A percentile compares a stretch with the other conserved stretches of the same genome.
These are phyloP conservation scores for Dromococcyx pavoninus DNA, from an alignment of 2,797 vertebrate genomes.

Conservation along the genomic window DNA sequence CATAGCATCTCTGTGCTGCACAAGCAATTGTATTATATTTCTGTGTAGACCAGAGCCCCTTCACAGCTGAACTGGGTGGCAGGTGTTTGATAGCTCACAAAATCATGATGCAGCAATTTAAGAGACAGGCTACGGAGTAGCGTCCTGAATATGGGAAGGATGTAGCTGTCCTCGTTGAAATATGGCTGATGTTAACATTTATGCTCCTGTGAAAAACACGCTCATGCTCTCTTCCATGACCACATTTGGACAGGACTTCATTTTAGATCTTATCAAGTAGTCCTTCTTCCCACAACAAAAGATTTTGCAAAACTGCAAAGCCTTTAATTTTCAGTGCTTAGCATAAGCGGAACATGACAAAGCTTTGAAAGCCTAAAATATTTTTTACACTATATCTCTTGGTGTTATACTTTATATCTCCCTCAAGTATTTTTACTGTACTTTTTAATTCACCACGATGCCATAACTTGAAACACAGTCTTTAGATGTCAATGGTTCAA, in stretches of 20 bases:
- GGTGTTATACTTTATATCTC: not conserved
- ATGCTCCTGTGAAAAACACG: not conserved
- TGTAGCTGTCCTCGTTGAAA: not conserved
- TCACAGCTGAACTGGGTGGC: not conserved
- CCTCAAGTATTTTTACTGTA: not conserved
- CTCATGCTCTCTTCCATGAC: not conserved
- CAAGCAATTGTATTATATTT: not conserved
- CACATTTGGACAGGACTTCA: not conserved
- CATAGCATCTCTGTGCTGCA: not conserved
- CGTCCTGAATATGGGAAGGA: not conserved
- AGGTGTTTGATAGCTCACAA: not conserved
- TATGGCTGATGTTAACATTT: not conserved
- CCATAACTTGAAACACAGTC: not conserved
- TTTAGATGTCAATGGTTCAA: not conserved
- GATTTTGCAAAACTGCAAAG: not conserved
- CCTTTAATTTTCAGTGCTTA: not conserved
- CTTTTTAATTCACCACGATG: not conserved
- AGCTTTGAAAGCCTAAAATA: not conserved
- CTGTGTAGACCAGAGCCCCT: not conserved
- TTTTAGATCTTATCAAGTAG: not conserved
- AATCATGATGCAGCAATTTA: not conserved
- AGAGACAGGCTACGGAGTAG: not conserved
- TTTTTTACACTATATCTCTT: not conserved
- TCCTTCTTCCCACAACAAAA: not conserved
- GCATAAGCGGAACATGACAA: not conserved